A percentile compares a stretch with the other conserved stretches of the same genome.
These are phyloP conservation scores for Phalacrocorax pelagicus DNA, from an alignment of 2,113 vertebrate species.

Conservation along the genomic window DNA sequence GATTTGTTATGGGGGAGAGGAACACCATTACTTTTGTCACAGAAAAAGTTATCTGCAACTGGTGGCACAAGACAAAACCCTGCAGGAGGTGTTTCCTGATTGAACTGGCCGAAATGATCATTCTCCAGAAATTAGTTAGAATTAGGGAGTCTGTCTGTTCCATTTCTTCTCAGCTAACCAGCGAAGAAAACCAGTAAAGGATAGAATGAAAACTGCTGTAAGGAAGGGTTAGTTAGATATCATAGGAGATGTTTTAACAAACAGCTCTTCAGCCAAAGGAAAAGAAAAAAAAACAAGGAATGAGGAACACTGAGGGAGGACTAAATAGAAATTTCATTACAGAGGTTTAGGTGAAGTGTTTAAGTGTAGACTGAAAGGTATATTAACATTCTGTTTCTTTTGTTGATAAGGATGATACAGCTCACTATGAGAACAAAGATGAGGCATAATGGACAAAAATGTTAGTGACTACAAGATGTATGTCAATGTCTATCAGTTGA, in stretches of 20 bases:
- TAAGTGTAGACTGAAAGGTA: background rate
- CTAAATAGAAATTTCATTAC: background rate
- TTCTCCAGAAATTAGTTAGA: background rate
- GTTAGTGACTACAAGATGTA: background rate
- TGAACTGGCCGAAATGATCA: background rate
- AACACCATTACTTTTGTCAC: background rate
- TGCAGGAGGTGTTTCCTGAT: background rate
- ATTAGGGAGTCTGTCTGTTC: background rate
- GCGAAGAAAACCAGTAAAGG: background rate
- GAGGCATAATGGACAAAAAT: background rate
- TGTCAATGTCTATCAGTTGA: background rate
- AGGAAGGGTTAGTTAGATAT: background rate
- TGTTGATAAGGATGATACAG: background rate
- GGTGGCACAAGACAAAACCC: rapidly evolving
- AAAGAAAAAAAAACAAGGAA: background rate
- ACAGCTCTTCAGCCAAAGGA: background rate
- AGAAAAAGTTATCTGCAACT: background rate
- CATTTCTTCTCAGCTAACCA: background rate
- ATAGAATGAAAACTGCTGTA: background rate
- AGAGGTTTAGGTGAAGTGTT: background rate
- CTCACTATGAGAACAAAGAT: background rate
- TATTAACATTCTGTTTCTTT: background rate
- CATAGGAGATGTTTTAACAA: background rate
- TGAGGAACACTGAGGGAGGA: background rate
- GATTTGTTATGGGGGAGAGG: background rate